Evolutionary conservation across 2,113 vertebrate species (phyloP), one percentile per base, ranked within the genome.

Genomic region (Tyrannus savana): DNA sequence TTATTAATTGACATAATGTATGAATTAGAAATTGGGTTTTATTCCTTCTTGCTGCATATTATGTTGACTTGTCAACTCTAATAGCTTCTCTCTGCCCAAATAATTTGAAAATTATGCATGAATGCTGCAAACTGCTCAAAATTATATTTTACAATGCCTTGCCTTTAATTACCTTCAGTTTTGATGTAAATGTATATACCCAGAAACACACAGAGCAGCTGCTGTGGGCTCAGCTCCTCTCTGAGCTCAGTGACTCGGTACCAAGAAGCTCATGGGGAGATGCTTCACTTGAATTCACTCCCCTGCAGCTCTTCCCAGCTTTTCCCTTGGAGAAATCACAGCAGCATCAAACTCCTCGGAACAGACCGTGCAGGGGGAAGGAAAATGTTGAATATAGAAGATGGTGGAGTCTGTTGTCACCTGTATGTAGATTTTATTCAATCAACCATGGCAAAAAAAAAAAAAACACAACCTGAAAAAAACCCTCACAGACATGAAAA

Each of bases 1-100:
- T 81, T 77, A 89, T 74, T 87, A 94, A 86, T 23, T 95, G 94
- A 21, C 56, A 74, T 77, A 19, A 39, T 53, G 41, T 46, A 93
- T 55, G 63, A 84, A 78, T 44, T 35, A 72, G 67, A 84, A 79
- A 63, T 25, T 6, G 18, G 63, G 19, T 13, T 90, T 87, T 95
- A 84, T 87, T 87, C 60, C 73, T 93, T 73, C 35, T 72, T 47
- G 31, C 16, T 60, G 42, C 56, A 3, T 22, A 4, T 63, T 71
- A 31, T 24, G 53, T 39, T 66, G 88, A 63, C 60, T 59, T 89
- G 73, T 84, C 93, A 87, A 16, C 64, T 74, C 85, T 39, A 71
- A 81, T 71, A 87, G 66, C 39, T 81, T 76, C 58, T 63, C 30
- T 50, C 60, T 53, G 63, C 52, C 72, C 64, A 47, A n/a, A 37